Evolutionary conservation across 2,888 invertebrate species (phyloP), one percentile per base, ranked within the genome.

Genomic region (Agrochola litura): DNA sequence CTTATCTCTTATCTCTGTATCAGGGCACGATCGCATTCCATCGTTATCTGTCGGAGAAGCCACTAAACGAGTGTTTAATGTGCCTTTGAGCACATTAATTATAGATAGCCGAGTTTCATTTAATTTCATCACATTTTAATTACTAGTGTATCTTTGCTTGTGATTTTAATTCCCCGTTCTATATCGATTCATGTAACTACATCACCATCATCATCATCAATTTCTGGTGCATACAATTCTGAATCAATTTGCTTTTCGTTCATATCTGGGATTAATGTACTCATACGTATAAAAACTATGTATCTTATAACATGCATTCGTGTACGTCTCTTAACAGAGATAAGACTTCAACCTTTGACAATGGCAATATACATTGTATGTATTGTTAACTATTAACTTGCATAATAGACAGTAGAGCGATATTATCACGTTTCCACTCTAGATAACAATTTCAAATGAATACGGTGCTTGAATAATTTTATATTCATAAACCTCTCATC

Each of bases 1-100:
- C 92, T 94, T 93, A 92, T 92, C 91, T 92, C 89, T 93, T 96
- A 96, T 95, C 95, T 92, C 76, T 76, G 88, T 94, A 95, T 95
- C 95, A 92, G 86, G 76, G 89, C 88, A 88, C 90, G 90, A 94
- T 95, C 94, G 91, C 94, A 95, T 95, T 93, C 95, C 95, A 88
- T 89, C 88, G 90, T 93, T 95, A 95, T 95, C 95, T 93, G 75
- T n/a, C 84, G 88, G 91, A 89, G 91, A 90, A 90, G 90, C 89
- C 89, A 89, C 90, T 90, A 91, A 92, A 92, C 92, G 91, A 92
- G 89, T 92, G 91, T 90, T 93, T 95, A 95, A 95, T 95, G 92
- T 92, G 90, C 90, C 92, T 93, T 93, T 91, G 91, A 95, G 92
- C 92, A 92, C 93, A 90, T 92, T 93, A 92, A 94, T 94, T 94